phyloP scores from a whole-genome alignment of 1,140 invertebrate species.

The Drosophila equinoxialis region DNA sequence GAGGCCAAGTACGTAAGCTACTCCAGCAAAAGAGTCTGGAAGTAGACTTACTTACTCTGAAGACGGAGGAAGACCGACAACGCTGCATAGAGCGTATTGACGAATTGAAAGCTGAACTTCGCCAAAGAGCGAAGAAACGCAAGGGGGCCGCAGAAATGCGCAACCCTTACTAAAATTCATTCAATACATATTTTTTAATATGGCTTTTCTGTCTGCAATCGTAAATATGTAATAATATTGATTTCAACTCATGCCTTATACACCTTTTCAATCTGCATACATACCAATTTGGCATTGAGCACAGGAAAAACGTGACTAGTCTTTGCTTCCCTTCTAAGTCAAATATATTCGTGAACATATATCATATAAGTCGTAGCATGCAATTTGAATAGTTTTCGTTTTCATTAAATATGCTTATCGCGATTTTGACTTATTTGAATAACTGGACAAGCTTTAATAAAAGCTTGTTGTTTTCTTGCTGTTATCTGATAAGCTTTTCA shows the following conservation, averaged over 20 bases:
- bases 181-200: neutral
- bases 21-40: too few species aligned
- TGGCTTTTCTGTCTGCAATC: neutral
- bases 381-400: constrained; percentile 27
- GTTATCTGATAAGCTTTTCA: constrained; percentile 39
- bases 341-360: constrained; percentile 44
- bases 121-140: too few species aligned
- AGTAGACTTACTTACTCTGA: too few species aligned
- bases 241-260: neutral
- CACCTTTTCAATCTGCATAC: constrained; percentile 54
- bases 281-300: constrained; percentile 52
- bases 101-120: too few species aligned
- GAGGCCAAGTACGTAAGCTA: too few species aligned
- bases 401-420: constrained; percentile 39
- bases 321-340: constrained; percentile 31
- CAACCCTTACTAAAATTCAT: too few species aligned
- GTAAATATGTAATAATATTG: constrained; percentile 9
- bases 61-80: too few species aligned
- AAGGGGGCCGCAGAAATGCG: too few species aligned
- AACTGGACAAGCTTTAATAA: constrained; percentile 36
- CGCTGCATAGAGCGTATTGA: too few species aligned
- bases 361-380: constrained; percentile 39
- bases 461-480: constrained; percentile 38
- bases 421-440: constrained; percentile 49
- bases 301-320: constrained; percentile 66